Evolutionary conservation across 2,113 vertebrate species (phyloP).

Genomic region (Dermatemys mawii): DNA sequence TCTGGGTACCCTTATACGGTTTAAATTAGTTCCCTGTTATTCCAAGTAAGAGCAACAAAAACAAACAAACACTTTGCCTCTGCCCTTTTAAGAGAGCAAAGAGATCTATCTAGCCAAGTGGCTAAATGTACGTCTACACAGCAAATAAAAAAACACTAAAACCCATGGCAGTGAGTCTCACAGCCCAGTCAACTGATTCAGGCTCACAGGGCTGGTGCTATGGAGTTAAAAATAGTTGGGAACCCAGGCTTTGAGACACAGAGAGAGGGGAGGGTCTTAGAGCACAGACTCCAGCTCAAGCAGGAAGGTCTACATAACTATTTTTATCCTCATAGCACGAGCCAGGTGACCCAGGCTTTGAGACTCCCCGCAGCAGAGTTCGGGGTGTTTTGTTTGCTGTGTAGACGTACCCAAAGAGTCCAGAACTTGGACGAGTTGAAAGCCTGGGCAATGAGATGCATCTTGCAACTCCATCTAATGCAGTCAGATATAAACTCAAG

Average conservation of each 20-base stretch:
- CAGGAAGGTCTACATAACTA: too few species aligned
- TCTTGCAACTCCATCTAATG: not conserved
- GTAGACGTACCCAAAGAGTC: not conserved
- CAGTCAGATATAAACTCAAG: not conserved
- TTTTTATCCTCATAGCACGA: not conserved
- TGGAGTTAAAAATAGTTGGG: not conserved
- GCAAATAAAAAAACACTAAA: not conserved
- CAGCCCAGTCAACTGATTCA: not conserved
- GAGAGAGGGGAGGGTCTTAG: not conserved
- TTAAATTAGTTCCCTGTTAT: too few species aligned
- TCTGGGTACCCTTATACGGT: not conserved
- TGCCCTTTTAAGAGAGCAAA: not conserved
- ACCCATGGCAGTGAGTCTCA: not conserved
- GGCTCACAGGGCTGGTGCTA: not conserved
- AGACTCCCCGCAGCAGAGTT: not conserved
- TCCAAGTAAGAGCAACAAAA: not conserved
- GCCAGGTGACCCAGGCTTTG: not conserved
- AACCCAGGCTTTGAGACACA: not conserved
- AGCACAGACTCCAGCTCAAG: not conserved
- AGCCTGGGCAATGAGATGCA: not conserved
- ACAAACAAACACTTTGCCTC: not conserved
- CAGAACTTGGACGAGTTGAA: not conserved
- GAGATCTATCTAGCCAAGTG: not conserved
- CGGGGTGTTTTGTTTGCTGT: not conserved
- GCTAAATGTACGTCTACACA: not conserved